Conservation (phyloP, 2,888 invertebrate species). For the Parapristionchus giblindavisi region DNA sequence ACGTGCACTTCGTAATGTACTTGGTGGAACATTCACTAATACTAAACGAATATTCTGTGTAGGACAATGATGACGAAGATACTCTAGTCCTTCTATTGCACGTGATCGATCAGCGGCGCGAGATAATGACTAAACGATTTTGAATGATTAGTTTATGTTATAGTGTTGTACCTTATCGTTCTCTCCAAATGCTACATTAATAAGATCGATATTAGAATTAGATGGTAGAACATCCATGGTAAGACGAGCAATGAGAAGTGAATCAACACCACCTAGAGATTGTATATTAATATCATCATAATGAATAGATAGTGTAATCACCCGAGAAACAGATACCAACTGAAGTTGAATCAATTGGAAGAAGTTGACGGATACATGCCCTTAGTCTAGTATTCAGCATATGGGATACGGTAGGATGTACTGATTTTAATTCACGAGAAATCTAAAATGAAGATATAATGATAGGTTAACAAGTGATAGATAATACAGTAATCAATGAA, state of each 20-base stretch:
- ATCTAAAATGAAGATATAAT: background rate
- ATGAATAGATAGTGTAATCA: background rate
- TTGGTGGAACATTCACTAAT: slow-evolving; percentile 20
- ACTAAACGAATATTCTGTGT: slow-evolving; percentile 1
- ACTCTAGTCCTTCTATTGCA: background rate
- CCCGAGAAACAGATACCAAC: slow-evolving; percentile 30
- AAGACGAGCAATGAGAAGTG: slow-evolving; percentile 18
- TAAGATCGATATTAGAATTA: background rate
- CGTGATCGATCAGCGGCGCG: slow-evolving; percentile 23
- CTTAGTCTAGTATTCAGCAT: background rate
- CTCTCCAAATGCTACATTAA: slow-evolving; percentile 37
- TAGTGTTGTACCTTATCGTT: background rate
- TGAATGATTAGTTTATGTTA: background rate
- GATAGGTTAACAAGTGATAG: background rate
- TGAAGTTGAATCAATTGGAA: slow-evolving; percentile 1
- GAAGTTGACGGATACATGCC: background rate
- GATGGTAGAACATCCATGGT: background rate
- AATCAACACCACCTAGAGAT: slow-evolving; percentile 28
- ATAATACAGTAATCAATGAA: slow-evolving; percentile 10
- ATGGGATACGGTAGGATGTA: background rate
- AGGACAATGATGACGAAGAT: background rate
- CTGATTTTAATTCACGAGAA: background rate
- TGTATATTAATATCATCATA: too few species aligned
- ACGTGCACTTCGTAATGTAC: background rate
- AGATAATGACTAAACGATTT: background rate